Conservation (phyloP, 2,888 invertebrate genomes). For the Xylophagus ater region DNA sequence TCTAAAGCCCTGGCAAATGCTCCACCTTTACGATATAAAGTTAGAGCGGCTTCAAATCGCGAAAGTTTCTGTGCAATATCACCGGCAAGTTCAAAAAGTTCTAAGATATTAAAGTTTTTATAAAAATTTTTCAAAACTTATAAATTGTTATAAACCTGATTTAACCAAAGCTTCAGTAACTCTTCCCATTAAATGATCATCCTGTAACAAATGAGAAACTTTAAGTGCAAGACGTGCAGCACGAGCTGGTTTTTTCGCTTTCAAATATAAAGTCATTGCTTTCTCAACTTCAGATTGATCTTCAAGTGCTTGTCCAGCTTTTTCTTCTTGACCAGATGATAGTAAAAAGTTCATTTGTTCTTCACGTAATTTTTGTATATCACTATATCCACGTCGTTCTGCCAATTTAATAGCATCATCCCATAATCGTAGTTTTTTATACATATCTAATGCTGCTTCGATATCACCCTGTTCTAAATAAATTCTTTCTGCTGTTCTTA, state of each 20-base stretch:
- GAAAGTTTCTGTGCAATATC: constrained; percentile 59
- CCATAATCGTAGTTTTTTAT: constrained; percentile 87
- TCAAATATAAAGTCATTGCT: constrained; percentile 78
- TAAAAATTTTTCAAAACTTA: constrained; percentile 20
- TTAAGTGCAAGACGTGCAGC: constrained; percentile 65
- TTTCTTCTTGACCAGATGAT: constrained; percentile 72
- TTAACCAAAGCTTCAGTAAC: constrained; percentile 47
- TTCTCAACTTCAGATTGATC: constrained; percentile 66
- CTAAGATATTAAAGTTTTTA: constrained; percentile 25
- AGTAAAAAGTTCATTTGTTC: constrained; percentile 73
- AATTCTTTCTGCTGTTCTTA: constrained; percentile 82
- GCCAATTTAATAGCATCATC: constrained; percentile 72
- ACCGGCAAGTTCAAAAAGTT: constrained; percentile 66
- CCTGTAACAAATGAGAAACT: constrained; percentile 55
- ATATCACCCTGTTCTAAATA: constrained; percentile 80
- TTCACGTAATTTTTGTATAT: constrained; percentile 53
- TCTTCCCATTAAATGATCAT: constrained; percentile 56
- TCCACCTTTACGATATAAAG: constrained; percentile 49
- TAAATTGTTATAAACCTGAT: constrained; percentile 22
- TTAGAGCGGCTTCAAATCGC: constrained; percentile 43
- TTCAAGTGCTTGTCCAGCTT: constrained; percentile 72
- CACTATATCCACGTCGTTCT: constrained; percentile 59
- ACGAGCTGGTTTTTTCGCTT: constrained; percentile 75
- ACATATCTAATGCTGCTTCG: constrained; percentile 85
- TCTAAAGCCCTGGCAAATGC: constrained; percentile 75